Percentiles rank a stretch among this genome's conserved stretches.
Conservation (phyloP, 1,140 invertebrate genomes). For the Anoplolepis gracilipes region DNA sequence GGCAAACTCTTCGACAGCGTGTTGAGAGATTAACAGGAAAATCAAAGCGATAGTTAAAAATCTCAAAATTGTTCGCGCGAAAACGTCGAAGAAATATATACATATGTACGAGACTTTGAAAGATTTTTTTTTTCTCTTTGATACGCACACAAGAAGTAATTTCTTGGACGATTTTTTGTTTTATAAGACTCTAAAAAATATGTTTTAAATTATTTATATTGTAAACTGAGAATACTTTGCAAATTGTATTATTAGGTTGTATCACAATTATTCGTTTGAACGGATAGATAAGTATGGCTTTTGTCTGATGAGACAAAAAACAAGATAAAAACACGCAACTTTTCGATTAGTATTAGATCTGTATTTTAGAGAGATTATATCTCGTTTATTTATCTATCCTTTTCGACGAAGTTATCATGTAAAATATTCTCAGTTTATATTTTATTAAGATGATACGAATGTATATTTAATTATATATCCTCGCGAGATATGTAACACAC, state of each 20-base stretch:
- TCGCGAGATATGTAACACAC: background rate
- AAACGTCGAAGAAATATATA: background rate
- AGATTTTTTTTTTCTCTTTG: background rate
- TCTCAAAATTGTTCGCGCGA: background rate
- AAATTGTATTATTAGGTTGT: background rate
- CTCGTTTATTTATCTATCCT: background rate
- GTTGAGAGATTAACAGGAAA: constrained; percentile 27
- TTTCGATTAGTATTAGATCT: background rate
- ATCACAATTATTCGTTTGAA: background rate
- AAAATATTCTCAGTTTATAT: background rate
- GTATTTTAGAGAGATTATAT: too few species aligned
- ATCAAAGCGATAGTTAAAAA: background rate
- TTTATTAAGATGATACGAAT: background rate
- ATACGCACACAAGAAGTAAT: background rate
- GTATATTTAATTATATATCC: background rate
- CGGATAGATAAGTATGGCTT: background rate
- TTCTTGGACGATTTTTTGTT: background rate
- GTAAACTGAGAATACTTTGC: background rate
- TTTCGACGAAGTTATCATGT: background rate
- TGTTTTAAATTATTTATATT: constrained; percentile 14
- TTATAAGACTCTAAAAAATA: background rate
- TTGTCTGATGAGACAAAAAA: too few species aligned
- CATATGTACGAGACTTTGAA: background rate
- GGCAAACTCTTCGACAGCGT: background rate
- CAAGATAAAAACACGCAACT: background rate